phyloP scores from a whole-genome alignment of 2,113 vertebrate genomes.

The Apodemus speciosus region DNA sequence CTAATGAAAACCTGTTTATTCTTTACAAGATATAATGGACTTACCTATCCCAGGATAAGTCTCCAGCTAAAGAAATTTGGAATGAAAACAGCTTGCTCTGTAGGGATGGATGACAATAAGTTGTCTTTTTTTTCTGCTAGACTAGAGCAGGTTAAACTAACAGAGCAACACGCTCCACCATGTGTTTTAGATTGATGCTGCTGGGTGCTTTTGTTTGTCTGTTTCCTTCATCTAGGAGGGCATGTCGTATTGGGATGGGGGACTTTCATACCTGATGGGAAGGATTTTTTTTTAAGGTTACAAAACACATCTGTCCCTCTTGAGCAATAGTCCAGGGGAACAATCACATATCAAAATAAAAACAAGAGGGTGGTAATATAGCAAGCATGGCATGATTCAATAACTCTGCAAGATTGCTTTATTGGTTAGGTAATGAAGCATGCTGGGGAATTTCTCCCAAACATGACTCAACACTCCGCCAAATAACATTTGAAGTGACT shows the following conservation, averaged over 20 bases:
- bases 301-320: constrained; percentile 62
- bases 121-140: background rate
- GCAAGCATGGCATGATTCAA: constrained; percentile 73
- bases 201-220: background rate
- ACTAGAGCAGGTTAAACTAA: constrained; percentile 27
- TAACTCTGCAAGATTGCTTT: constrained; percentile 73
- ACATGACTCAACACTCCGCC: constrained; percentile 61
- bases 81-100: background rate
- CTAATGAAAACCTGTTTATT: background rate
- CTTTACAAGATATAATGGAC: constrained; percentile 5
- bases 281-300: constrained; percentile 64
- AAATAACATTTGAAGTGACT: background rate
- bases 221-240: background rate
- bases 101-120: constrained; percentile 44
- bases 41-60: background rate
- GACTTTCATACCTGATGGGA: constrained; percentile 43
- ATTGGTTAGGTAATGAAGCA: constrained; percentile 80
- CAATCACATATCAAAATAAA: constrained; percentile 70
- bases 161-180: constrained; percentile 1
- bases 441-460: constrained; percentile 67
- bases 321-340: constrained; percentile 64
- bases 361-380: constrained; percentile 66
- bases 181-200: constrained; percentile 40
- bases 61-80: background rate
- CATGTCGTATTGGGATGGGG: constrained; percentile 11